These are phyloP conservation scores for Apotomis betuletana DNA, from an alignment of 2,888 invertebrate species.

Conservation along the genomic window DNA sequence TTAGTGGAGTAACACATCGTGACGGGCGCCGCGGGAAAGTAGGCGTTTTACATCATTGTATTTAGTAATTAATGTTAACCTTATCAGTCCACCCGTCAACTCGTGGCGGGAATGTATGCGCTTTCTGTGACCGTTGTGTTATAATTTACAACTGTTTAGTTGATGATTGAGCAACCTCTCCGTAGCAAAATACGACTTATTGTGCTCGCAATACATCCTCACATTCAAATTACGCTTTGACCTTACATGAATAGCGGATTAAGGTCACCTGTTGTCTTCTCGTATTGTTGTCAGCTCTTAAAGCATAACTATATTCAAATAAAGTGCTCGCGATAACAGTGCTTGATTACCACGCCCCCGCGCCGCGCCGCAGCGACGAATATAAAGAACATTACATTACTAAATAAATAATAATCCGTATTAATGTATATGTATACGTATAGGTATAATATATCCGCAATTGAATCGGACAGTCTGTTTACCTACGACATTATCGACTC, in stretches of 20 bases:
- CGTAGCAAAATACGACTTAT: slow-evolving; percentile 5
- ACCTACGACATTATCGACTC: too few species aligned
- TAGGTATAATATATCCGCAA: too few species aligned
- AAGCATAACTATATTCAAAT: slow-evolving; percentile 25
- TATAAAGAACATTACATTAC: slow-evolving; percentile 25
- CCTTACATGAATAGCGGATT: slow-evolving; percentile 29
- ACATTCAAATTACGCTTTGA: slow-evolving; percentile 23
- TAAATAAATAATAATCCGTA: neutral
- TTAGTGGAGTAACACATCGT: slow-evolving; percentile 35
- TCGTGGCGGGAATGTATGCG: slow-evolving; percentile 9
- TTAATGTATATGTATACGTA: too few species aligned
- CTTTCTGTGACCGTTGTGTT: slow-evolving; percentile 17
- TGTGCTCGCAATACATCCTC: neutral
- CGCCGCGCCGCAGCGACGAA: slow-evolving; percentile 11
- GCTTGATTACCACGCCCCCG: slow-evolving; percentile 31
- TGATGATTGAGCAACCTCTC: neutral
- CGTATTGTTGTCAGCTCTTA: slow-evolving; percentile 22
- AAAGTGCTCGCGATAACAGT: slow-evolving; percentile 29
- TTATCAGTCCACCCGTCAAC: slow-evolving; percentile 13
- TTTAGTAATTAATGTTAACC: slow-evolving; percentile 33
- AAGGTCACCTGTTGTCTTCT: slow-evolving; percentile 36
- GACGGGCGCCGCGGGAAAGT: slow-evolving; percentile 34
- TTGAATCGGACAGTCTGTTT: neutral
- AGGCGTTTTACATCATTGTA: slow-evolving; percentile 35
- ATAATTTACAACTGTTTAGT: slow-evolving; percentile 11